phyloP scores from a whole-genome alignment of 2,888 invertebrate species.

The Trilocha varians region DNA sequence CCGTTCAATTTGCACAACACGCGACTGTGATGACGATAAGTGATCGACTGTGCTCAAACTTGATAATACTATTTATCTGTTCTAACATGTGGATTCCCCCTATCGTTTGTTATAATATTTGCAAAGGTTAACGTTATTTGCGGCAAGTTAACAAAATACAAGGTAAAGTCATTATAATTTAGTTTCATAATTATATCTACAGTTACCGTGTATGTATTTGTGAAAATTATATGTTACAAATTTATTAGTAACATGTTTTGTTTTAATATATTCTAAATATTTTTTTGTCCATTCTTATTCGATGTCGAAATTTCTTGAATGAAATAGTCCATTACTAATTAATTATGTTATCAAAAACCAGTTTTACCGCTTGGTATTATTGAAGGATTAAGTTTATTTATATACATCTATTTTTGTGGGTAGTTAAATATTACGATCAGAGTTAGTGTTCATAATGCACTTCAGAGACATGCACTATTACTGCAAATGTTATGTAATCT shows the following conservation, averaged over 20 bases:
- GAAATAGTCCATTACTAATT: not conserved
- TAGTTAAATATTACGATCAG: not conserved
- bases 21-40: slow-evolving; percentile 63
- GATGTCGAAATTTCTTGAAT: not conserved
- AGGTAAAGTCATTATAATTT: slow-evolving; percentile 64
- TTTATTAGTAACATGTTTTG: too few relatives aligned
- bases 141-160: slow-evolving; percentile 37
- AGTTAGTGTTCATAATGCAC: not conserved
- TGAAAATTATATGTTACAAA: too few relatives aligned
- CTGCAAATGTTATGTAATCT: not conserved
- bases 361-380: not conserved
- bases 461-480: too few relatives aligned
- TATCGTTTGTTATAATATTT: slow-evolving; percentile 28
- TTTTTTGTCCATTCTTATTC: too few relatives aligned
- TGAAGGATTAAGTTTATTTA: not conserved
- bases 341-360: not conserved
- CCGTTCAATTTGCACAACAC: slow-evolving; percentile 26
- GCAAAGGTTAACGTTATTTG: slow-evolving; percentile 38
- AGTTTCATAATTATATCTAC: slow-evolving; percentile 22
- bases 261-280: too few relatives aligned
- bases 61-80: slow-evolving; percentile 43
- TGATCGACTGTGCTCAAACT: slow-evolving; percentile 51
- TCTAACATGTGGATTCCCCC: slow-evolving; percentile 42
- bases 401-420: not conserved
- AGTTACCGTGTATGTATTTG: too few relatives aligned